These are phyloP conservation scores for Sparidentex hasta DNA, from an alignment of 2,797 vertebrate species.

Conservation along the genomic window DNA sequence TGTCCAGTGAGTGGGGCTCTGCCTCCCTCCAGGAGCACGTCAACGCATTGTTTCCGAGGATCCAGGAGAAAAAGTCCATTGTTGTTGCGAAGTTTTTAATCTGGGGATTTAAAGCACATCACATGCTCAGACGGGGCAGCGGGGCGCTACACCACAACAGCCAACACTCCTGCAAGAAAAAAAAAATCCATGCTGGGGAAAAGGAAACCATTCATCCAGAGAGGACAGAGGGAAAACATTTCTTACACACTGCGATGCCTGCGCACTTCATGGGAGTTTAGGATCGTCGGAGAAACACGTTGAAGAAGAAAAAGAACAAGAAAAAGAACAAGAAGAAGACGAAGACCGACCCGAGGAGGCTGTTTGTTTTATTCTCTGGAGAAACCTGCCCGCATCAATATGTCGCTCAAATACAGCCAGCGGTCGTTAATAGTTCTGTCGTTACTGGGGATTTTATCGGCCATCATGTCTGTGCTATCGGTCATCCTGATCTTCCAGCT, in stretches of 20 bases:
- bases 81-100: constrained; percentile 84
- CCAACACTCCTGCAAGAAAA: constrained; percentile 27
- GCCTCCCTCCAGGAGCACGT: constrained; percentile 54
- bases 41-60: constrained; percentile 67
- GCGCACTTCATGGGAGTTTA: constrained; percentile 24
- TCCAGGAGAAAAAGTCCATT: constrained; percentile 81
- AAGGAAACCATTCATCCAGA: constrained; percentile 31
- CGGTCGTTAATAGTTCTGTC: constrained; percentile 86
- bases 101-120: constrained; percentile 82
- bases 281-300: constrained; percentile 1
- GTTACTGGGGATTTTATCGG: constrained; percentile 87
- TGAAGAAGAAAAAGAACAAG: not conserved
- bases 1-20: constrained; percentile 26
- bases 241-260: constrained; percentile 13
- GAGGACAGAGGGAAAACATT: constrained; percentile 8
- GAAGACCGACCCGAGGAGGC: not conserved
- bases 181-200: constrained; percentile 34
- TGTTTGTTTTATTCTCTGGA: not conserved
- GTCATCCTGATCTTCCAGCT: constrained; percentile 92
- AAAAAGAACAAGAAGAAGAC: no score
- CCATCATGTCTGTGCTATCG: constrained; percentile 90
- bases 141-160: constrained; percentile 38
- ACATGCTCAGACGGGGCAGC: constrained; percentile 79
- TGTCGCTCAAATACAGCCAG: constrained; percentile 87
- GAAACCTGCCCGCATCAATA: constrained; percentile 51